Percentiles rank a stretch among this genome's conserved stretches.
phyloP scores from a whole-genome alignment of 2,113 vertebrate species.

The Oriolus oriolus region DNA sequence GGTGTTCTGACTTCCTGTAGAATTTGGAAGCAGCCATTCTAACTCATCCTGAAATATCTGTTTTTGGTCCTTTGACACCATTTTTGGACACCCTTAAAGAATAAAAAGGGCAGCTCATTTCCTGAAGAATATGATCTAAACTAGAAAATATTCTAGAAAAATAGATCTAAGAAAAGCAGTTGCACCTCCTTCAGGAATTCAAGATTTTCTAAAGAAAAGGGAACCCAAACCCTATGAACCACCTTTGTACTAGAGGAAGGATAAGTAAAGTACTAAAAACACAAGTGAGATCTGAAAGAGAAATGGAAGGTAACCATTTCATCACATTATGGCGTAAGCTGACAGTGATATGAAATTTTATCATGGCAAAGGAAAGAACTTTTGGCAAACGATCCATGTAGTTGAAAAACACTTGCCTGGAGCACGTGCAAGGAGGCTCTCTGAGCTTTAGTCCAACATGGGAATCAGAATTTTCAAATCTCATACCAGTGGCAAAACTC shows the following conservation, averaged over 20 bases:
- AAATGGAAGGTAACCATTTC: background rate
- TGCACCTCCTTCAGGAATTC: background rate
- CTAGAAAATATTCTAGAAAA: background rate
- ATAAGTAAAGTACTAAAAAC: background rate
- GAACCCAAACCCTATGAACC: background rate
- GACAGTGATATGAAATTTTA: background rate
- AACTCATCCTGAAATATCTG: constrained; percentile 67
- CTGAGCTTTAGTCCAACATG: background rate
- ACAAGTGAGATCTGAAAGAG: background rate
- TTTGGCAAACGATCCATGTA: background rate
- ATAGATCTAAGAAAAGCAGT: background rate
- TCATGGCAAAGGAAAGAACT: background rate
- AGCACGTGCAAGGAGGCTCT: background rate
- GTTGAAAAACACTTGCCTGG: background rate
- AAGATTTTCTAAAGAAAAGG: background rate
- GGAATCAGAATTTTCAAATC: background rate
- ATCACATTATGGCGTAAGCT: background rate
- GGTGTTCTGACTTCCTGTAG: constrained; percentile 49
- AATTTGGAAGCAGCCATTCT: constrained; percentile 62
- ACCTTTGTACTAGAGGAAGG: background rate
- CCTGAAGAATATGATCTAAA: background rate
- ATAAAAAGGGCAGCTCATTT: constrained; percentile 63
- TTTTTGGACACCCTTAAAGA: constrained; percentile 62
- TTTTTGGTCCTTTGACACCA: constrained; percentile 51
- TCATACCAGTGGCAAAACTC: background rate